phyloP scores from a whole-genome alignment of 1,140 invertebrate species.

The Pseudomyrmex flavicornis region DNA sequence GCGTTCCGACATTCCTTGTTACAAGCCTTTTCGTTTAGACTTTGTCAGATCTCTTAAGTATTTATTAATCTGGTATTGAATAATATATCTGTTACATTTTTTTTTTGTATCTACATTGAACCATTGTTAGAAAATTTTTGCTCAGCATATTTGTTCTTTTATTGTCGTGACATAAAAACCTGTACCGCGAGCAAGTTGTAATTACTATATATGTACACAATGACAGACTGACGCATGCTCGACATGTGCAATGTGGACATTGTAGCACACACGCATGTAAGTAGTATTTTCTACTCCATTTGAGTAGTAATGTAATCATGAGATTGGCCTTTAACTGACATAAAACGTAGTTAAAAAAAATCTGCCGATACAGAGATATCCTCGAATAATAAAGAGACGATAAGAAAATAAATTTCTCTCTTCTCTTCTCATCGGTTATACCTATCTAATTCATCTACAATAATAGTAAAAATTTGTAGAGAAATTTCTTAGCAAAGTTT shows the following conservation, averaged over 20 bases:
- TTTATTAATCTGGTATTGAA: too few relatives aligned
- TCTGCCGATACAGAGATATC: neutral
- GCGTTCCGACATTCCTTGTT: too few relatives aligned
- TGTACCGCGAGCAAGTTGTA: neutral
- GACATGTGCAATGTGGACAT: neutral
- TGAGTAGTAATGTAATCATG: slow-evolving; percentile 11
- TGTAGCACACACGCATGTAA: neutral
- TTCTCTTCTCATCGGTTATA: neutral
- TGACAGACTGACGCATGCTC: slow-evolving; percentile 2
- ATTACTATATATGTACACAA: neutral
- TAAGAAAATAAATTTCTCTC: neutral
- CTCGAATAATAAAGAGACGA: neutral
- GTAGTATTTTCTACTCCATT: neutral
- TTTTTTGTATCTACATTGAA: neutral
- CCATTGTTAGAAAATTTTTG: slow-evolving; percentile 5
- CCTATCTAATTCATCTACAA: neutral
- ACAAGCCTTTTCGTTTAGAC: too few relatives aligned
- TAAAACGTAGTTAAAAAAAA: slow-evolving; percentile 18
- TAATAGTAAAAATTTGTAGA: neutral
- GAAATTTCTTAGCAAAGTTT: neutral
- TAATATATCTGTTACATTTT: neutral
- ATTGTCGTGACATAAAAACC: neutral
- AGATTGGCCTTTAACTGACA: slow-evolving; percentile 12
- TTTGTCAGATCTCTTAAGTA: too few relatives aligned
- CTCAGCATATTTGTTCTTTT: neutral